Base-by-base conservation (phyloP, 2,888 invertebrate genomes). In the Cheilosia vulpina region DNA sequence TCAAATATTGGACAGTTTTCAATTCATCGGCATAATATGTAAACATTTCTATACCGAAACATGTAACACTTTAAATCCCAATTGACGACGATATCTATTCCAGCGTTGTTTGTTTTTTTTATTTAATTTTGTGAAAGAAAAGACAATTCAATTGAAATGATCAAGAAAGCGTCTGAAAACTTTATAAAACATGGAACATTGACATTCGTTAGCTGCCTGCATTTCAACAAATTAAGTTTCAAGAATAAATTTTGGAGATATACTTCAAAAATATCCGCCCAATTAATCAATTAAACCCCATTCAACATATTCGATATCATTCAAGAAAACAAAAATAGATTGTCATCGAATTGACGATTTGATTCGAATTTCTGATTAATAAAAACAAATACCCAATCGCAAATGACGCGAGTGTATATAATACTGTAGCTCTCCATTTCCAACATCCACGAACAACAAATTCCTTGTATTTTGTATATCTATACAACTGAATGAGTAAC, bases 321-420 rank as follows among this genome's bases (percentile, higher is more conserved):
- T 66, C 50, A 57, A 75, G 65, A 55, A 66, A 65, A 55, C 34
- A 13, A 50, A 52, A 52, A 50, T 11, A 13, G 11, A 21, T 38
- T 7, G 55, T 5, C 57, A 27, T 57, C 47, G 34, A 75, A 75
- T 75, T 65, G 47, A 57, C 65, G 57, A 55, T 27, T 65, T 57
- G 53, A 38, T 75, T 75, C 45, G 11, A 68, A 43, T 65, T 75
- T 47, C 41, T 75, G 38, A 38, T 47, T 75, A 57, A 34, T 50
- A 21, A 57, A 34, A 38, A 38, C 38, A 75, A 19, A 50, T 34
- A 27, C 47, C 31, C 9, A 31, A 31, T 19, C 17, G 6, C 24
- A 66, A 41, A 24, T 41, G 50, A 50, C 21, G 19, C 21, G 19
- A 15, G 4, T 21, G 21, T 24, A 11, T 4, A 53, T 43, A 19